Conservation (phyloP, 1,140 invertebrate species). For the Homalodisca vitripennis region DNA sequence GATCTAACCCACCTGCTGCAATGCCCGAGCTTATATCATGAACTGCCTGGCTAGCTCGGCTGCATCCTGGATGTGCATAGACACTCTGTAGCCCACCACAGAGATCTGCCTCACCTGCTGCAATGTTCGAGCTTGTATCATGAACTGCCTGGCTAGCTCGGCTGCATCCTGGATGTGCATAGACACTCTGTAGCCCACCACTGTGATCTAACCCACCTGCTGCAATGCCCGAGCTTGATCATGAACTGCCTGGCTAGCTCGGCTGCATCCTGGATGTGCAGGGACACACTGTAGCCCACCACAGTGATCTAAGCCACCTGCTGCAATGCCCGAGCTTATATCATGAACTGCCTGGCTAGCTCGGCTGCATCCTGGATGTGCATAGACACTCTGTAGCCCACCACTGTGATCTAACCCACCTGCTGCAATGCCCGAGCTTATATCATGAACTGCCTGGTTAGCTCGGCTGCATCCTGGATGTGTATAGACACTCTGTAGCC, state of each 20-base stretch:
- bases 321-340: too few species aligned
- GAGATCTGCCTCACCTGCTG: conserved; percentile 80
- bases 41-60: conserved; percentile 64
- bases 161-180: conserved; percentile 62
- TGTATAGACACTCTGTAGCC: conserved; percentile 75
- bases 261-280: conserved; percentile 62
- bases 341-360: too few species aligned
- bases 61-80: conserved; percentile 66
- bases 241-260: conserved; percentile 70
- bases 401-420: too few species aligned
- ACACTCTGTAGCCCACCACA: conserved; percentile 76
- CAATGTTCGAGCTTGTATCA: conserved; percentile 74
- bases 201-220: too few species aligned
- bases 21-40: conserved; percentile 73
- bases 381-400: too few species aligned
- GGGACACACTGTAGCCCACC: conserved; percentile 76
- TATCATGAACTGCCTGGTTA: conserved; percentile 68
- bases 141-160: conserved; percentile 66
- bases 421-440: conserved; percentile 78
- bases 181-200: too few species aligned
- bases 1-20: conserved; percentile 70
- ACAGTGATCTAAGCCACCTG: conserved; percentile 81
- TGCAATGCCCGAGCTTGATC: conserved; percentile 79
- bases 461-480: conserved; percentile 62
- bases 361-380: too few species aligned